Evolutionary conservation across 2,113 vertebrate species (phyloP), one percentile per base, ranked within the genome.

Genomic region (Perccottus glenii): DNA sequence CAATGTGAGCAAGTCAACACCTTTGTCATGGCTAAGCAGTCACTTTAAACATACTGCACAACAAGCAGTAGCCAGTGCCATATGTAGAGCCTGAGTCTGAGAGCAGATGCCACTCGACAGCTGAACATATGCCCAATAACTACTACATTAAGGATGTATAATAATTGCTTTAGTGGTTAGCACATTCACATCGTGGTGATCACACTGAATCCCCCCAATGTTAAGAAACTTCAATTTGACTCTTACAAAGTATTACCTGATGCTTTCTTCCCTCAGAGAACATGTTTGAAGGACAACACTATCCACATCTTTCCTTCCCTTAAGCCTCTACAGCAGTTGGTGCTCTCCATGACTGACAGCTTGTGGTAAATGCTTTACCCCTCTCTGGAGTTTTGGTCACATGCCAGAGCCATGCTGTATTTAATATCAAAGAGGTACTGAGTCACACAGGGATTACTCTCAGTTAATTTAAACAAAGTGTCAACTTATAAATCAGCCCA

Each of bases 81-180:
- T 72, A 64, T 67, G 76, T 43, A 67, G 49, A 12, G 47, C 7
- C 49, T 19, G n/a, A 48, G 3, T 0, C 49, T 19, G 40, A 56
- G 42, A 82, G 67, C 76, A 82, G 80, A 78, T 85, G 80, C 70
- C n/a, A 53, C 77, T 11, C 15, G 65, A 83, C 77, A 85, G 75
- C 65, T 4, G 52, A 72, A 71, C 80, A 76, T 78, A 80, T 78
- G 69, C 43, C 78, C 49, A 52, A 9, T 58, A 32, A 67, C 65
- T 27, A 58, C 57, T 73, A 64, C 70, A 69, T 85, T 76, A 76
- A 80, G 49, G 67, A 73, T 80, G 70, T 71, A 49, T 77, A 78
- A 76, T 74, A 69, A 84, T 69, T 56, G 44, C 45, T 40, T 52
- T 53, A 12, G 14, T 52, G 40, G 62, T 12, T 52, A 67, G 47